A percentile compares a stretch with the other conserved stretches of the same genome.
phyloP scores from a whole-genome alignment of 1,140 invertebrate genomes.

The Drosophila erecta region DNA sequence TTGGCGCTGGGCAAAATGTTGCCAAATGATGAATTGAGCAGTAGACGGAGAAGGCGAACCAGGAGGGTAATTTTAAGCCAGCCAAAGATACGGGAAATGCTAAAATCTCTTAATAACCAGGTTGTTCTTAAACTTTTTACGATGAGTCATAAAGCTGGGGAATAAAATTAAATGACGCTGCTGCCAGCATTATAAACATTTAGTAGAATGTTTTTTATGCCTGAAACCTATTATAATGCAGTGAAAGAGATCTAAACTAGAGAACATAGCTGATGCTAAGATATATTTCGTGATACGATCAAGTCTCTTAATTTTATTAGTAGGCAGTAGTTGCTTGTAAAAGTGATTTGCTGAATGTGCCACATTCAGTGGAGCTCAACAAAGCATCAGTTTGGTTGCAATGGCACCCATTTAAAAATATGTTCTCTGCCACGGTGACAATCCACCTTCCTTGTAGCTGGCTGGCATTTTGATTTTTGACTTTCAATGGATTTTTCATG shows the following conservation, averaged over 20 bases:
- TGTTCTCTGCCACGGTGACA: conserved; percentile 7
- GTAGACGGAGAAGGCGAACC: conserved; percentile 7
- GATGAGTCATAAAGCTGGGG: too few species aligned
- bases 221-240: too few species aligned
- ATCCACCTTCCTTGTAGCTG: conserved; percentile 20
- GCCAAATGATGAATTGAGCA: conserved; percentile 71
- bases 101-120: background rate
- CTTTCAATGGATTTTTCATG: conserved; percentile 51
- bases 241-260: too few species aligned
- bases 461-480: conserved; percentile 46
- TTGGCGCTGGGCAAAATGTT: conserved; percentile 74
- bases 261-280: too few species aligned
- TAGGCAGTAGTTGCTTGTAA: background rate
- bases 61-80: background rate
- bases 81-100: conserved; percentile 1
- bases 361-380: background rate
- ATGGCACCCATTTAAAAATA: conserved; percentile 18
- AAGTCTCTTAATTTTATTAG: background rate
- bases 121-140: too few species aligned
- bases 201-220: too few species aligned
- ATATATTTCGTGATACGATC: too few species aligned
- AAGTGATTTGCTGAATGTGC: background rate
- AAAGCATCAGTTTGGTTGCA: background rate
- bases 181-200: too few species aligned
- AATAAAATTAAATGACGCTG: too few species aligned